Base-by-base conservation (phyloP, 2,888 invertebrate species). In the Eremobia ochroleuca region DNA sequence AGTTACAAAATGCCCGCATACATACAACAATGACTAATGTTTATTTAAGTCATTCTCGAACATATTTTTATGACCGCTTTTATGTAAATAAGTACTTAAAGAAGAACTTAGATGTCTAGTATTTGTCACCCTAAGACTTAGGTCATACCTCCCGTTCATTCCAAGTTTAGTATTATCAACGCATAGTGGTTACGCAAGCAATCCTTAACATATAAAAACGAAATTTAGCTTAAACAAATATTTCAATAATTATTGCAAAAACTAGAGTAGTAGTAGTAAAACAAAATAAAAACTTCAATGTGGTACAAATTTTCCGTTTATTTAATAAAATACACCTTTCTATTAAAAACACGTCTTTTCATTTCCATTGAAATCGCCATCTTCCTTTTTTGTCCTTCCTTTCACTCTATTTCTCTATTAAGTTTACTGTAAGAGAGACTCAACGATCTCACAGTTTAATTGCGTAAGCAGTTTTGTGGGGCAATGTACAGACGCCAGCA, bases 21-120 rank as follows among this genome's bases (percentile, higher is more conserved):
- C 64, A n/a, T 21, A 58, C 46, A 71, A 31, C 37, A 31, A 40
- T 83, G 82, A 76, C 82, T 85, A 82, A 83, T 46, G n/a, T 52
- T 70, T 81, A 66, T 82, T 76, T 66, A 66, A 69, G 55, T 76
- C 13, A 59, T 66, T 72, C 52, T 52, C 71, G 8, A 37, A 81
- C 28, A 74, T 66, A 81, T 67, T 85, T 85, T 70, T 66, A 79
- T 49, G 37, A 66, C 40, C 52, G 15, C 18, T 43, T 65, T 31
- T 46, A 49, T 83, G 34, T 65, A 61, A 78, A 83, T 77, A 4
- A 5, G 28, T 62, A 83, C 28, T 25, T 40, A 66, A 21, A 40
- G 15, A 9, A 34, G 31, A 52, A 82, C 74, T n/a, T 52, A 43
- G 5, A 34, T 18, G 28, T 49, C 18, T 34, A 46, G 55, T 82